Percentiles rank a stretch among this genome's conserved stretches.
These are phyloP conservation scores for Ctenoplectra terminalis DNA, from an alignment of 1,140 invertebrate species.

Conservation along the genomic window DNA sequence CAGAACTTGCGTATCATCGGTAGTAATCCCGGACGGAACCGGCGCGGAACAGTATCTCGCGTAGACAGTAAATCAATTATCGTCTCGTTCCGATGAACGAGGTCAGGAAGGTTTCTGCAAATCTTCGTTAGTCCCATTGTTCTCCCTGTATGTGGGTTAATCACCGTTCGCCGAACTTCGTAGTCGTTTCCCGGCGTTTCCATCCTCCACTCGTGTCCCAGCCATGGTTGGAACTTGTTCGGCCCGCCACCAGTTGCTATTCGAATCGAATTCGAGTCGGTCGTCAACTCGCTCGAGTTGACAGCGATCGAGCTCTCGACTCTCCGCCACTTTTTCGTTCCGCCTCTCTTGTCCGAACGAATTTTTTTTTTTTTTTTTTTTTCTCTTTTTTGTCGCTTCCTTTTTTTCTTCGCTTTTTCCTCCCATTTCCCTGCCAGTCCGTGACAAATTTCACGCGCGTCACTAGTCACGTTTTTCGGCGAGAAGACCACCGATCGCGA, in stretches of 20 bases:
- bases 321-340: not conserved
- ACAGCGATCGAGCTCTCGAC: conserved; percentile 13
- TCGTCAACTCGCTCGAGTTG: conserved; percentile 16
- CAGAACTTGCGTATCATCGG: conserved; percentile 14
- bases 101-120: conserved; percentile 39
- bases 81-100: conserved; percentile 10
- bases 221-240: not conserved
- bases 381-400: too few species aligned
- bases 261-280: conserved; percentile 30
- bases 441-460: conserved; percentile 27
- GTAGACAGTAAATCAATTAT: conserved; percentile 47
- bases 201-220: conserved; percentile 19
- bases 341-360: not conserved
- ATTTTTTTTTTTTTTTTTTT: not conserved
- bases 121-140: conserved; percentile 55
- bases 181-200: conserved; percentile 18
- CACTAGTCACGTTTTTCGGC: conserved; percentile 32
- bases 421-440: not conserved
- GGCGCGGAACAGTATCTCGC: not conserved
- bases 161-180: conserved; percentile 44
- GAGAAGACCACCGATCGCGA: not conserved
- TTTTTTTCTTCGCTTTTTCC: not conserved
- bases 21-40: not conserved
- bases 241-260: conserved; percentile 35
- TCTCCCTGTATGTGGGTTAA: conserved; percentile 45